Conservation (phyloP, 2,797 vertebrate species). For the Gadopsis marmoratus region DNA sequence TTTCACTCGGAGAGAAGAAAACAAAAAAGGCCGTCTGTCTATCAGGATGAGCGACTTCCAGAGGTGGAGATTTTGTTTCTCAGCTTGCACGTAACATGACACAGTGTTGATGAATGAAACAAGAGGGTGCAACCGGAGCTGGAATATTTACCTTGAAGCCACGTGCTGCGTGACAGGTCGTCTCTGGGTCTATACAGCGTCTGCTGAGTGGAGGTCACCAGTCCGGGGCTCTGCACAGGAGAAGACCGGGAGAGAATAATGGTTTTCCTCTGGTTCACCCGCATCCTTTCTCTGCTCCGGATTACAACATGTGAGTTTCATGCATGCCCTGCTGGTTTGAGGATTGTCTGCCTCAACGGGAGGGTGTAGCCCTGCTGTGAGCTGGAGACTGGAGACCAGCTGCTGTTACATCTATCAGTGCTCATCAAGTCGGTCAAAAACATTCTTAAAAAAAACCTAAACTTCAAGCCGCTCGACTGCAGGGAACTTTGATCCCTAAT, state of each 20-base stretch:
- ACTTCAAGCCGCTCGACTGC: not conserved
- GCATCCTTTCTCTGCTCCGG: not conserved
- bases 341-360: not conserved
- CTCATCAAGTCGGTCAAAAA: constrained; percentile 1
- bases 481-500: not conserved
- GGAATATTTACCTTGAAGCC: constrained; percentile 37
- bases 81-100: constrained; percentile 25
- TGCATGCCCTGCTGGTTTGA: not conserved
- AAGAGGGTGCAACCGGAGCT: not conserved
- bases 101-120: constrained; percentile 31
- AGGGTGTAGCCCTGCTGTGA: not conserved
- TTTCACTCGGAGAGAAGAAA: not conserved
- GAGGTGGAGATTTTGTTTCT: constrained; percentile 42
- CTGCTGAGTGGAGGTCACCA: constrained; percentile 10
- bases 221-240: not conserved
- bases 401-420: not conserved
- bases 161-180: constrained; percentile 7
- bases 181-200: constrained; percentile 8
- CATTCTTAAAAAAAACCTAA: not conserved
- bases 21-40: constrained; percentile 44
- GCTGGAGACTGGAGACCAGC: constrained; percentile 1
- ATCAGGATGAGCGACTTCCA: constrained; percentile 39
- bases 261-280: too few species aligned
- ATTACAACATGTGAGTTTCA: not conserved
- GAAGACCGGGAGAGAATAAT: not conserved